A percentile compares a stretch with the other conserved stretches of the same genome.
phyloP scores from a whole-genome alignment of 2,797 vertebrate genomes.

The Schizopygopsis malacanthus region DNA sequence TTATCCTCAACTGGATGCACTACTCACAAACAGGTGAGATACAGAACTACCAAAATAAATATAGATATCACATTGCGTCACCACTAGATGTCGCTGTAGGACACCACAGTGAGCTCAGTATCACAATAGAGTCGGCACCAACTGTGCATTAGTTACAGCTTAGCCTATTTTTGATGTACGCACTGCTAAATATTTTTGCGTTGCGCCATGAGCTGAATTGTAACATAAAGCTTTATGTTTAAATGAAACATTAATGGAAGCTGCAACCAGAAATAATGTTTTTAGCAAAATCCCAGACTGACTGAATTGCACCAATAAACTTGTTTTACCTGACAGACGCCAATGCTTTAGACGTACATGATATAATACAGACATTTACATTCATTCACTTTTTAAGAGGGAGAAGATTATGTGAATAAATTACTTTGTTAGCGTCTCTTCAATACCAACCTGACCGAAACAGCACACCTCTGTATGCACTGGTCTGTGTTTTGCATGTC shows the following conservation, averaged over 20 bases:
- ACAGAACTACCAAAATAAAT: not conserved
- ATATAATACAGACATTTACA: not conserved
- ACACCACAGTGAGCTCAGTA: not conserved
- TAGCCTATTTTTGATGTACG: not conserved
- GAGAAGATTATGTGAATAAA: too few species aligned
- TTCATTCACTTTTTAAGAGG: too few species aligned
- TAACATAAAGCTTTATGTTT: not conserved
- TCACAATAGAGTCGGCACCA: not conserved
- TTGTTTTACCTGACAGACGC: not conserved
- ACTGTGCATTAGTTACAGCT: not conserved
- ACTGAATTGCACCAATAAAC: not conserved
- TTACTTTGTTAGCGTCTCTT: too few species aligned
- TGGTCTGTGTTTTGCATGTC: too few species aligned
- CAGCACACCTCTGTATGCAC: too few species aligned
- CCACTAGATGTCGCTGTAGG: conserved; percentile 8
- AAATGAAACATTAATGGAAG: not conserved
- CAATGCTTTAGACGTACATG: not conserved
- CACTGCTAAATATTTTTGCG: not conserved
- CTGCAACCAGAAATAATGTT: not conserved
- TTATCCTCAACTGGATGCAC: conserved; percentile 98
- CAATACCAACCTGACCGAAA: too few species aligned
- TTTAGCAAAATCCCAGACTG: not conserved
- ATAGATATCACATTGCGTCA: not conserved
- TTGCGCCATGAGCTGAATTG: not conserved
- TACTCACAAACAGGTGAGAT: conserved; percentile 93